These are phyloP conservation scores for Drosophila ercepeae DNA, from an alignment of 1,140 invertebrate species.

Conservation along the genomic window DNA sequence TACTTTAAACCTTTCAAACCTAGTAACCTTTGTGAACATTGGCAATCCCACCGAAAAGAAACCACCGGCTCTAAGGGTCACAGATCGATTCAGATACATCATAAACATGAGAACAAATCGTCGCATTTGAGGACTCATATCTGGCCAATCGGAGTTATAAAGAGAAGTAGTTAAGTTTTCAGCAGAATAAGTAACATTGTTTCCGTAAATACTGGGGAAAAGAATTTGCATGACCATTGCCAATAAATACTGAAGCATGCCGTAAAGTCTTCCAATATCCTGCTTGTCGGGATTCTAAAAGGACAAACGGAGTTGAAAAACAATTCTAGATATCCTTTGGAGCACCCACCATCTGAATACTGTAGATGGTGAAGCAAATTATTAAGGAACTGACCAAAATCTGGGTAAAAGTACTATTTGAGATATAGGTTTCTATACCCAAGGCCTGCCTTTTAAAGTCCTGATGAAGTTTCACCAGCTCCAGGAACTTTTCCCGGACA, in stretches of 20 bases:
- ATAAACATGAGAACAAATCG: slow-evolving; percentile 49
- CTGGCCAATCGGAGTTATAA: slow-evolving; percentile 51
- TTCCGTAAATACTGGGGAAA: slow-evolving; percentile 64
- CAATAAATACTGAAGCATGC: slow-evolving; percentile 51
- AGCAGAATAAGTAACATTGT: slow-evolving; percentile 53
- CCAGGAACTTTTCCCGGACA: slow-evolving; percentile 19
- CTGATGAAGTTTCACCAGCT: slow-evolving; percentile 33
- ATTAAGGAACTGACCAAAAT: slow-evolving; percentile 61
- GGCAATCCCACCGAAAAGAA: slow-evolving; percentile 63
- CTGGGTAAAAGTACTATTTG: slow-evolving; percentile 51
- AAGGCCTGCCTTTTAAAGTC: slow-evolving; percentile 25
- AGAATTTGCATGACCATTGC: slow-evolving; percentile 61
- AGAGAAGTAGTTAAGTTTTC: slow-evolving; percentile 30
- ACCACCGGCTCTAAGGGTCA: slow-evolving; percentile 44
- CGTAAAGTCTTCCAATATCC: slow-evolving; percentile 32
- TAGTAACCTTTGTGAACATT: slow-evolving; percentile 64
- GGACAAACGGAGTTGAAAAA: neutral
- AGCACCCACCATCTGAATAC: slow-evolving; percentile 52
- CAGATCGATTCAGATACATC: slow-evolving; percentile 54
- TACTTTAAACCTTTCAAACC: neutral
- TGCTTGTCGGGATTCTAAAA: slow-evolving; percentile 22
- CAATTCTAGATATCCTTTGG: neutral
- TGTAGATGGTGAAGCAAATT: slow-evolving; percentile 61
- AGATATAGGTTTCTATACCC: slow-evolving; percentile 44
- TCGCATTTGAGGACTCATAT: slow-evolving; percentile 46